These are phyloP conservation scores for Greenwoodochromis staneri DNA, from an alignment of 2,113 vertebrate genomes.

Conservation along the genomic window DNA sequence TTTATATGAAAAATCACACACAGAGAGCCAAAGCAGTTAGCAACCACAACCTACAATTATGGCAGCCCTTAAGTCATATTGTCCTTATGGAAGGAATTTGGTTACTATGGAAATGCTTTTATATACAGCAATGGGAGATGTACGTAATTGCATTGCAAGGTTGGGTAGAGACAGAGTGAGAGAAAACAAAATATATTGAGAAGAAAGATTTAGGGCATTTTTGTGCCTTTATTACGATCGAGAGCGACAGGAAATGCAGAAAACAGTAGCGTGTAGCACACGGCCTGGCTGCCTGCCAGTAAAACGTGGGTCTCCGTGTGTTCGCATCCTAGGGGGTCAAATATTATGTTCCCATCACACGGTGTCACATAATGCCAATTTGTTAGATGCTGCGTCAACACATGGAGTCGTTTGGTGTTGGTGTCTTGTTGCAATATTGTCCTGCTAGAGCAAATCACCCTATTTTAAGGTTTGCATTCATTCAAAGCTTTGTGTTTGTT, in stretches of 20 bases:
- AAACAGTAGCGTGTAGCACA: background rate
- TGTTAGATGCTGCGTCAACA: background rate
- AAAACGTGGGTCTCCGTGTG: background rate
- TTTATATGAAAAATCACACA: conserved; percentile 22
- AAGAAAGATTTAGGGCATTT: background rate
- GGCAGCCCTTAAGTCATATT: conserved; percentile 39
- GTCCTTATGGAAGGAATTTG: conserved; percentile 44
- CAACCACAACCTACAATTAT: conserved; percentile 56
- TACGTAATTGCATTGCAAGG: background rate
- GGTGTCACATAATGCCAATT: background rate
- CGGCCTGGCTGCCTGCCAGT: background rate
- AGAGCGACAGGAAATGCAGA: background rate
- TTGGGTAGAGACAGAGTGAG: background rate
- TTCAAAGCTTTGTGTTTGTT: background rate
- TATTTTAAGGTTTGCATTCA: background rate
- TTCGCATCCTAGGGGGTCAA: background rate
- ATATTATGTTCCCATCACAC: background rate
- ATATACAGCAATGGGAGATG: background rate
- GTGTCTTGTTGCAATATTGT: background rate
- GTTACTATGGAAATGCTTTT: conserved; percentile 47
- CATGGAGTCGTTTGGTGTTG: background rate
- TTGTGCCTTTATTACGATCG: background rate
- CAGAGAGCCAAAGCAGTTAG: conserved; percentile 31
- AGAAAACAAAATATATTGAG: background rate
- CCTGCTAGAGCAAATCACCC: background rate